Evolutionary conservation across 2,797 vertebrate genomes (phyloP).

Genomic region (Ataeniobius toweri): DNA sequence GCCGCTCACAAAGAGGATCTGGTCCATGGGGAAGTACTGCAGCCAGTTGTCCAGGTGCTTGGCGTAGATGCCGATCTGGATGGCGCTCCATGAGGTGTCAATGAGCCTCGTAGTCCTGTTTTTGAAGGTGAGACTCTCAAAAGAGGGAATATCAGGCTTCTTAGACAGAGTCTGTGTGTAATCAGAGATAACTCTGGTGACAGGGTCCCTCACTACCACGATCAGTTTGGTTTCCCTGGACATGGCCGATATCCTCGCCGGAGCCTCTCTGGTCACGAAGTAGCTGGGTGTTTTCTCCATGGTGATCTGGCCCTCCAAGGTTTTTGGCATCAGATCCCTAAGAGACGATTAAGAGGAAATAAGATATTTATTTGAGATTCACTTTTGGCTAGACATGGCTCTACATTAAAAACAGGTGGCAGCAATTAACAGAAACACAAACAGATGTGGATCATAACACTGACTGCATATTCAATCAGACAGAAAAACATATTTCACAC

Average conservation of each 20-base stretch:
- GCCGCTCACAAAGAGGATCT: conserved; percentile 86
- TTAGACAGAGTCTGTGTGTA: conserved; percentile 89
- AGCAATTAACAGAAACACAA: too few species aligned
- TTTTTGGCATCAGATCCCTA: conserved; percentile 91
- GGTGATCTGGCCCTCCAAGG: conserved; percentile 92
- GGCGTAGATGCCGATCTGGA: conserved; percentile 88
- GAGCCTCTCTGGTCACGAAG: conserved; percentile 90
- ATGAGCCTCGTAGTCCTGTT: conserved; percentile 87
- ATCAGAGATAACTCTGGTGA: conserved; percentile 92
- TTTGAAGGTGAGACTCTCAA: conserved; percentile 86
- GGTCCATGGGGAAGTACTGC: conserved; percentile 84
- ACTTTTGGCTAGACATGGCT: conserved; percentile 8
- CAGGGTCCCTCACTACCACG: conserved; percentile 92
- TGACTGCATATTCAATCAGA: too few species aligned
- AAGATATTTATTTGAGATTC: conserved; percentile 50
- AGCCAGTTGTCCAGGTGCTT: conserved; percentile 89
- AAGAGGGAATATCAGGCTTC: conserved; percentile 84
- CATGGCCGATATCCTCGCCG: conserved; percentile 87
- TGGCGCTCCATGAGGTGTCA: conserved; percentile 86
- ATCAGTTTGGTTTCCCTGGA: conserved; percentile 88
- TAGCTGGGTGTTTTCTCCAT: conserved; percentile 97
- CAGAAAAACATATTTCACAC: too few species aligned
- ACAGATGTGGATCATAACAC: too few species aligned
- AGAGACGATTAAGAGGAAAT: conserved; percentile 19
- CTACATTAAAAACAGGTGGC: too few species aligned